A percentile compares a stretch with the other conserved stretches of the same genome.
Conservation (phyloP, 2,113 vertebrate species). For the Melanotaenia duboulayi region DNA sequence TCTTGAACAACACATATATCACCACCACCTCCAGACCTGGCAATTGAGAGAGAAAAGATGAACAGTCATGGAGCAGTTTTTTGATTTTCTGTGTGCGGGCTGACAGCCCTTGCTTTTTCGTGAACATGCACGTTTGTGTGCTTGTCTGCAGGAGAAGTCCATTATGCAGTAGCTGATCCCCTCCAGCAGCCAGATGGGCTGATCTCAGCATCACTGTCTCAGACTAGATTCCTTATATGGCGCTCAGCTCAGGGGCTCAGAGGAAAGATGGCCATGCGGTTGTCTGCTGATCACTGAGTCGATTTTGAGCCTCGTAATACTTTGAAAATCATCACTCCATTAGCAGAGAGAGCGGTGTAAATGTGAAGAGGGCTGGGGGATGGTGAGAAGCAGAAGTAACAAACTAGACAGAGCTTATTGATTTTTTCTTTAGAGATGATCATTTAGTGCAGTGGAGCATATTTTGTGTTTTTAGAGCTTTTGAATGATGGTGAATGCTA, state of each 20-base stretch:
- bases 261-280: conserved; percentile 24
- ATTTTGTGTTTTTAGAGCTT: conserved; percentile 49
- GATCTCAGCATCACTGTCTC: conserved; percentile 54
- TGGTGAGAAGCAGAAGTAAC: conserved; percentile 49
- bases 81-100: conserved; percentile 1
- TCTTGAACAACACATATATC: conserved; percentile 25
- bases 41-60: conserved; percentile 44
- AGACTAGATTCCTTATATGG: conserved; percentile 32
- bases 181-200: conserved; percentile 51
- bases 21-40: conserved; percentile 35
- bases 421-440: conserved; percentile 69
- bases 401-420: conserved; percentile 63
- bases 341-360: conserved; percentile 29
- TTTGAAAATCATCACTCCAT: conserved; percentile 64
- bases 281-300: conserved; percentile 35
- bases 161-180: conserved; percentile 57
- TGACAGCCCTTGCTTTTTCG: conserved; percentile 12
- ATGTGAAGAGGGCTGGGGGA: not conserved
- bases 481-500: conserved; percentile 31
- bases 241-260: conserved; percentile 57
- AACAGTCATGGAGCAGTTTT: conserved; percentile 32
- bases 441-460: conserved; percentile 57
- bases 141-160: conserved; percentile 51
- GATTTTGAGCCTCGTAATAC: conserved; percentile 52
- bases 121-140: conserved; percentile 4